Evolutionary conservation across 2,797 vertebrate genomes (phyloP), one percentile per base, ranked within the genome.

Genomic region (Ctenopoma kingsleyae): DNA sequence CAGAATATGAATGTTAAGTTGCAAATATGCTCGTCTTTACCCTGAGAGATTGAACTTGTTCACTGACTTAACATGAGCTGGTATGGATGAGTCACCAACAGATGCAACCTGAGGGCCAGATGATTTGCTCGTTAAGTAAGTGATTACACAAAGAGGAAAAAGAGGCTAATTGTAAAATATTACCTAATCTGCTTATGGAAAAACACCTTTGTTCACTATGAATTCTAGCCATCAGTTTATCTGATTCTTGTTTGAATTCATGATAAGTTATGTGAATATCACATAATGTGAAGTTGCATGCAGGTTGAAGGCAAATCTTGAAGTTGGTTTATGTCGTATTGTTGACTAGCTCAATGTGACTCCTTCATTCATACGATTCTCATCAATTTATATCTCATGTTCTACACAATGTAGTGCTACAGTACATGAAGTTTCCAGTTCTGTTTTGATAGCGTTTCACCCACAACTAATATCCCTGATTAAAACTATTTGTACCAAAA

Each of bases 121-220:
- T 81, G 65, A 83, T 89, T 77, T 74, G 63, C 69, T 87, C 68
- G 81, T 83, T 89, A 90, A 90, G 87, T 83, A 85, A 72, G 65
- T 71, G 67, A 90, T 90, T 89, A 90, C 75, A 78, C 69, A 69
- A 58, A 46, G 59, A 83, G 61, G 60, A 53, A 80, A 80, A 76
- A 48, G n/a, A 80, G 83, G 81, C 77, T 87, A 76, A 84, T 84
- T 79, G 76, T 65, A 65, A 80, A 85, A 74, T 78, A 82, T 80
- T 68, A 68, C 59, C 76, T 78, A 71, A 83, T 87, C 71, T 70
- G 36, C 50, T 73, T 30, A 41, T 66, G 49, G 59, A 71, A 70
- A 84, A 79, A 80, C 67, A 71, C 8, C 16, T 71, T 69, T 70
- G 48, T 78, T 67, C 47, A 63, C 19, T 40, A 8, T 53, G 36